Percentiles rank a stretch among this genome's conserved stretches.
Conservation (phyloP, 2,113 vertebrate genomes). For the Macrotis lagotis region DNA sequence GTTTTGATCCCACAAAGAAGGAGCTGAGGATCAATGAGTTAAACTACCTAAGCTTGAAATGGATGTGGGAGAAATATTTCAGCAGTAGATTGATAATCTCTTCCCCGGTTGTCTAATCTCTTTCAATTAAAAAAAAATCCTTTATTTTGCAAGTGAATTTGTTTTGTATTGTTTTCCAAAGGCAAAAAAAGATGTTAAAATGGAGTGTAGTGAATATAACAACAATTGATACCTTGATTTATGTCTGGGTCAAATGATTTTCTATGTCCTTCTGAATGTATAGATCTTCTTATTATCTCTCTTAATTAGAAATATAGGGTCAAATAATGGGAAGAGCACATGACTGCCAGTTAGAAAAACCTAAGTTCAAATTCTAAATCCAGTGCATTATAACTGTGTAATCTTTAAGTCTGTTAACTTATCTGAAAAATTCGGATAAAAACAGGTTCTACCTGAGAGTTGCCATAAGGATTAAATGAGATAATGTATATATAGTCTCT, state of each 20-base stretch:
- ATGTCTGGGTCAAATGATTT: background rate
- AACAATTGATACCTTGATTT: background rate
- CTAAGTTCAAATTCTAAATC: background rate
- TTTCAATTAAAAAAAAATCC: background rate
- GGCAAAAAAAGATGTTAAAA: background rate
- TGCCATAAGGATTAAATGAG: background rate
- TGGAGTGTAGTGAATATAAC: background rate
- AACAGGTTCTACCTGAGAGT: background rate
- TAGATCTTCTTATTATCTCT: background rate
- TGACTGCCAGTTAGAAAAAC: background rate
- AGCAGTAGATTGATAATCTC: background rate
- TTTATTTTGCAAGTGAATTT: background rate
- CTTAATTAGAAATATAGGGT: background rate
- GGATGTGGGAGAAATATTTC: background rate
- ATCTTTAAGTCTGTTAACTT: background rate
- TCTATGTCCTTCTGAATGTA: background rate
- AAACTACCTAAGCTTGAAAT: background rate
- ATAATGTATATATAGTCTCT: background rate
- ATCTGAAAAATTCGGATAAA: background rate
- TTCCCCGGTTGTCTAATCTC: background rate
- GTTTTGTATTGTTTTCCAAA: background rate
- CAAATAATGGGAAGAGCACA: background rate
- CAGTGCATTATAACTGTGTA: background rate
- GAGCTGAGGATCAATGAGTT: background rate
- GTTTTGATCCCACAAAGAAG: background rate